Evolutionary conservation across 2,797 vertebrate genomes (phyloP).

Genomic region (Tympanoctomys barrerae): DNA sequence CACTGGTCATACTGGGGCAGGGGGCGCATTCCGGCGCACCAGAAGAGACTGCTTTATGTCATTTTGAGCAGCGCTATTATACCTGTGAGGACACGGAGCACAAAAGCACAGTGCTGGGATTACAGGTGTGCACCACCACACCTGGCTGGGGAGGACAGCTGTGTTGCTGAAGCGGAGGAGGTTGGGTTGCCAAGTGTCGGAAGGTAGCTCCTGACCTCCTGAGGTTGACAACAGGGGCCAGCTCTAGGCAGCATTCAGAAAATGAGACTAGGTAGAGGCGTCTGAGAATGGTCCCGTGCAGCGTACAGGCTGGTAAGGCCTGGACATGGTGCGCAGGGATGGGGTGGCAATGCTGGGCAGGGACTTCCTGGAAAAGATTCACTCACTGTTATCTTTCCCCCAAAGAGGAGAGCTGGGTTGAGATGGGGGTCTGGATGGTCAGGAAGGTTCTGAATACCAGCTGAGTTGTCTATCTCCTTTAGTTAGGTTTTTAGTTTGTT

Average conservation of each 20-base stretch:
- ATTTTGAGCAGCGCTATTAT: neutral
- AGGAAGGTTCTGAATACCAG: neutral
- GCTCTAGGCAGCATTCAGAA: constrained; percentile 31
- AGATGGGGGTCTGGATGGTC: neutral
- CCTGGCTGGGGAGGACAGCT: neutral
- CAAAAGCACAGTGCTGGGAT: neutral
- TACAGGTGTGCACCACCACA: too few relatives aligned
- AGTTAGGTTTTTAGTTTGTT: neutral
- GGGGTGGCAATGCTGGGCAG: neutral
- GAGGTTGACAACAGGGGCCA: neutral
- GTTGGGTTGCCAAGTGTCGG: neutral
- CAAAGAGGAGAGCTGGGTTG: neutral
- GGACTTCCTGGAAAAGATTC: too few relatives aligned
- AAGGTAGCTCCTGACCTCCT: neutral
- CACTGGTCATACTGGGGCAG: too few relatives aligned
- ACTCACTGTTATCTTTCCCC: too few relatives aligned
- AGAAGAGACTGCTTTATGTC: neutral
- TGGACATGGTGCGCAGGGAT: neutral
- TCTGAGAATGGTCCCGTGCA: neutral
- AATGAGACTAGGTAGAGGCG: neutral
- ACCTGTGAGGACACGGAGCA: neutral
- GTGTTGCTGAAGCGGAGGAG: too few relatives aligned
- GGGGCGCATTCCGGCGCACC: too few relatives aligned
- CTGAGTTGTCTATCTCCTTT: neutral
- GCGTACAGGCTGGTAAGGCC: too few relatives aligned